Evolutionary conservation across 2,797 vertebrate genomes (phyloP).

Genomic region (Hozukius guyotensis): DNA sequence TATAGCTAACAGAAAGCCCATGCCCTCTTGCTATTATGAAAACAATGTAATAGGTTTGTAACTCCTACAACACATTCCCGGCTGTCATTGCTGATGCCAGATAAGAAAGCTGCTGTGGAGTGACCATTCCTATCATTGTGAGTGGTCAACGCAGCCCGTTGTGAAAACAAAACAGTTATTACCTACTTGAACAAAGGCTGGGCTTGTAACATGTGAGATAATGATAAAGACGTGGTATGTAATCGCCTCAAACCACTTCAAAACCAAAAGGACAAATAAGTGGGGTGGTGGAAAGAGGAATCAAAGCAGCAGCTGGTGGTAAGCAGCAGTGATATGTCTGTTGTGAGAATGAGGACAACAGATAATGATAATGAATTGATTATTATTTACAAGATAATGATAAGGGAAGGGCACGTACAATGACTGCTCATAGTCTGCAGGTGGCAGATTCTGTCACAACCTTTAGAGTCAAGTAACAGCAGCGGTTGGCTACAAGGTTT

Average conservation of each 20-base stretch:
- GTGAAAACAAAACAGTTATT: slow-evolving; percentile 34
- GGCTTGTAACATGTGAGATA: slow-evolving; percentile 16
- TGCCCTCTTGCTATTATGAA: slow-evolving; percentile 19
- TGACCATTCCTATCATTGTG: slow-evolving; percentile 42
- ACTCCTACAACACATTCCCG: slow-evolving; percentile 50
- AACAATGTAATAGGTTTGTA: slow-evolving; percentile 34
- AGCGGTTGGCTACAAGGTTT: not conserved
- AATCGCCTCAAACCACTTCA: slow-evolving; percentile 45
- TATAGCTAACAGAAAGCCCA: not conserved
- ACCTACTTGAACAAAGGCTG: slow-evolving; percentile 32
- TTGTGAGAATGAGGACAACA: not conserved
- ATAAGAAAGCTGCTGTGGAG: slow-evolving; percentile 48
- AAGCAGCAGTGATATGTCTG: not conserved
- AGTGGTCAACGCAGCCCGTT: slow-evolving; percentile 16
- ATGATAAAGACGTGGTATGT: slow-evolving; percentile 21
- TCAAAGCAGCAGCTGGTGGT: slow-evolving; percentile 39
- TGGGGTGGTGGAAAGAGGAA: slow-evolving; percentile 13
- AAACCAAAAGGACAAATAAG: slow-evolving; percentile 16
- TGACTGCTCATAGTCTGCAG: not conserved
- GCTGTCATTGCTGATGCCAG: slow-evolving; percentile 46
- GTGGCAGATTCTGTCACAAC: not conserved
- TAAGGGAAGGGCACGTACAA: not conserved
- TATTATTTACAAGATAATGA: slow-evolving; percentile 19
- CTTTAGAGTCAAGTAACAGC: not conserved
- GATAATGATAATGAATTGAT: slow-evolving; percentile 7